Evolutionary conservation across 2,113 vertebrate genomes (phyloP).

Genomic region (Catharus fuscescens): DNA sequence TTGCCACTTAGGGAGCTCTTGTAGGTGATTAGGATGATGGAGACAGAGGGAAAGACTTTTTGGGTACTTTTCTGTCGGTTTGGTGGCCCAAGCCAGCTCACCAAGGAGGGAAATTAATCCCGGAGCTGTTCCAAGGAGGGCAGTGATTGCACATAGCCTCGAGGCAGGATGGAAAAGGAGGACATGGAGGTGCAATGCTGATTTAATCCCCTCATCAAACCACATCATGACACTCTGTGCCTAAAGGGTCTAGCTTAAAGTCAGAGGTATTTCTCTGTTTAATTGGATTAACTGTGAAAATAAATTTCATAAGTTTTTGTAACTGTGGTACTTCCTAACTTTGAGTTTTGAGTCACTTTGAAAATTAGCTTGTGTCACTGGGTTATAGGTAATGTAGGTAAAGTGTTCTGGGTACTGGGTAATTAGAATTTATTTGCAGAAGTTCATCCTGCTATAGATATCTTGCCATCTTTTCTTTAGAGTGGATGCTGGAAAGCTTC

Average conservation of each 20-base stretch:
- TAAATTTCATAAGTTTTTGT: neutral
- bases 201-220: neutral
- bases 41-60: neutral
- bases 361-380: fast-evolving
- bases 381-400: neutral
- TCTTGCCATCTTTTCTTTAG: constrained; percentile 64
- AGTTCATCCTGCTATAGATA: neutral
- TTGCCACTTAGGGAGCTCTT: neutral
- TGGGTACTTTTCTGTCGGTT: neutral
- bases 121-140: neutral
- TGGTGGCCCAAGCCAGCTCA: neutral
- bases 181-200: fast-evolving
- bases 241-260: neutral
- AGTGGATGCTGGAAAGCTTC: constrained; percentile 91
- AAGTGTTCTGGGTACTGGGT: neutral
- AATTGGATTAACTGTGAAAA: neutral
- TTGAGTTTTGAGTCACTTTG: neutral
- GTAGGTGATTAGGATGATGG: neutral
- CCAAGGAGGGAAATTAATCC: neutral
- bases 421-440: neutral
- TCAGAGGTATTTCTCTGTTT: neutral
- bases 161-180: neutral
- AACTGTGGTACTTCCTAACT: neutral
- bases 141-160: neutral
- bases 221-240: neutral